Evolutionary conservation across 2,113 vertebrate species (phyloP), one percentile per base, ranked within the genome.

Genomic region (Progne subis): DNA sequence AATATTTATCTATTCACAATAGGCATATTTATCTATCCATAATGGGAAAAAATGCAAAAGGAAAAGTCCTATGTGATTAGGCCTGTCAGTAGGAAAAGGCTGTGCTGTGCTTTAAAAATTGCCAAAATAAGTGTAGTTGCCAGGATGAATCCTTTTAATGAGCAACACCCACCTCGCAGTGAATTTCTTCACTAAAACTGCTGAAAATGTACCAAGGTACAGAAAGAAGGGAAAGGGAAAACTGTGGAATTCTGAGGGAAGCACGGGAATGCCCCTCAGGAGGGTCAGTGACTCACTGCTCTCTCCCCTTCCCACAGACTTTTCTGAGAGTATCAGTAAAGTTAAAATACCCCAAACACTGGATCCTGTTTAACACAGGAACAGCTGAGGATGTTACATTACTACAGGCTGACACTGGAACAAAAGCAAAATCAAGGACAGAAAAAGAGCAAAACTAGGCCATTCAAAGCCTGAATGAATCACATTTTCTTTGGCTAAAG

Each of bases 131-230:
- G 6, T 50, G 56, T 11, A 47, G 34, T 19, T 88, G 32, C 26
- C 63, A 78, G 50, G 19, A 31, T 31, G 8, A 52, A 80, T 23
- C 2, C 5, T 74, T 63, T 68, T 8, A 84, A 71, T 0, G 7
- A 71, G 18, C 18, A 79, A 32, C 2, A 1, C 8, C 20, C 32
- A 64, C 18, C 32, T 46, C 0, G 0, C 16, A 13, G 31, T 18
- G 37, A 69, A 64, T 57, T 64, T 63, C 44, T 70, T 61, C 39
- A 39, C 32, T n/a, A 21, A 67, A 90, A 50, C 16, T 17, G 34
- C 23, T 14, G 28, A 59, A 91, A 78, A 82, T 19, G 6, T 32
- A 59, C 4, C 23, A 49, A 24, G n/a, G 13, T 28, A 57, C 4
- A 57, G 25, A 28, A 56, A 65, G 29, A 34, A 79, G 15, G 32